Evolutionary conservation across 2,113 vertebrate species (phyloP), one percentile per base, ranked within the genome.

Genomic region (Cariama cristata): DNA sequence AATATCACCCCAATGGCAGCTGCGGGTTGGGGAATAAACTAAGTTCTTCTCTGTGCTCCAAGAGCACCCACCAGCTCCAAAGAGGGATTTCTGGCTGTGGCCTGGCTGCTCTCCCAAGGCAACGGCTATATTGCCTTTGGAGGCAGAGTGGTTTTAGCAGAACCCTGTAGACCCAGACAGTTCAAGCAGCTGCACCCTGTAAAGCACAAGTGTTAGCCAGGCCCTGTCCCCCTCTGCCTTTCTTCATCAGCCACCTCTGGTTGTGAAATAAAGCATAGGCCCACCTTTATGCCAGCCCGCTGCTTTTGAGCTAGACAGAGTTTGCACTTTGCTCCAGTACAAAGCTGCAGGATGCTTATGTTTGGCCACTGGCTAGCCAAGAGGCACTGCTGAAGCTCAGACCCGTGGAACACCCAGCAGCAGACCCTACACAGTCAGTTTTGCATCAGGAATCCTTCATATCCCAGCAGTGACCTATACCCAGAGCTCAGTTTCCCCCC

Each of bases 21-120:
- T 90, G 74, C 58, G 56, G 77, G 63, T 50, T 75, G 62, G 69
- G 86, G 88, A 94, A 96, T 95, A 96, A 96, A 90, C 42, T 33
- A 63, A 88, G 21, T 42, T 80, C 49, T 82, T 83, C 40, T 64
- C 33, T 2, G 2, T 42, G 22, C 73, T 85, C 3, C 2, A 40
- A 72, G 30, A 81, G 90, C 80, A 94, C 60, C 83, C 88, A 94
- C 22, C 1, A 4, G 10, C 0, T 2, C 56, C 56, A 26, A 45
- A 59, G 23, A 86, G 44, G 58, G 42, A 79, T 73, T 85, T 85
- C 73, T 82, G 68, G 17, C 45, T 66, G 12, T 6, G 14, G 66
- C 20, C 14, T 27, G 22, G 8, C 44, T 14, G 38, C 14, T 76
- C 33, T 68, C 58, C 74, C 53, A 45, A 53, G 21, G 18, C 1